Evolutionary conservation across 2,888 invertebrate species (phyloP).

Genomic region (Pimpla rufipes): DNA sequence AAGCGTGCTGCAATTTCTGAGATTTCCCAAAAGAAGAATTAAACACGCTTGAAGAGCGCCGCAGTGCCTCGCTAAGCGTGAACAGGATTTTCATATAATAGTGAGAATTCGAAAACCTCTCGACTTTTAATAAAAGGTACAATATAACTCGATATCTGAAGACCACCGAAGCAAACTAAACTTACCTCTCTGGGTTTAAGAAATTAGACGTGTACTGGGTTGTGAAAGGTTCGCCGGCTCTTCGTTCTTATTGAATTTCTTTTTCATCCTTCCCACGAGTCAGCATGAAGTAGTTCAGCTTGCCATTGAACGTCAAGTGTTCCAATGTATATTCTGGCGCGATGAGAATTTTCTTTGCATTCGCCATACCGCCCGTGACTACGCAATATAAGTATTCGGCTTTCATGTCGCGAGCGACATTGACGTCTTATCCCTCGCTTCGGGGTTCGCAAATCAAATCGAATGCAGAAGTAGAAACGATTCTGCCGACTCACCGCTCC

Average conservation of each 20-base stretch:
- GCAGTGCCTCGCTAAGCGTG: not conserved
- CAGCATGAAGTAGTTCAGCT: not conserved
- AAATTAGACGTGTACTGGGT: conserved; percentile 1
- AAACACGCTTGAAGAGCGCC: not conserved
- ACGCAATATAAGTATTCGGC: conserved; percentile 15
- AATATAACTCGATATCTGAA: not conserved
- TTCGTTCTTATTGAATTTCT: not conserved
- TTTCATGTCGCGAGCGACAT: conserved; percentile 19
- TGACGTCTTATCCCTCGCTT: conserved; percentile 3
- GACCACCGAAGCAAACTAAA: not conserved
- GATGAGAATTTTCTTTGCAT: not conserved
- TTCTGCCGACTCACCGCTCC: conserved; percentile 16
- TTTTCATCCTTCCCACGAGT: not conserved
- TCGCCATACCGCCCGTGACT: not conserved
- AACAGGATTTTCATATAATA: not conserved
- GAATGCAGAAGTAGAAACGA: not conserved
- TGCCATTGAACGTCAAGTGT: not conserved
- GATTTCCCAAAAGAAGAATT: not conserved
- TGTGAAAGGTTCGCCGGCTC: not conserved
- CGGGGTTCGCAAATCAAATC: not conserved
- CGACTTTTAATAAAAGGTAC: not conserved
- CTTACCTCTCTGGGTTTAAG: not conserved
- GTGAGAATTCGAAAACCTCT: not conserved
- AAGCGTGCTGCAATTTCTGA: not conserved
- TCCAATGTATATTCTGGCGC: not conserved